Evolutionary conservation across 2,888 invertebrate genomes (phyloP), one percentile per base, ranked within the genome.

Genomic region (Coenonympha glycerion): DNA sequence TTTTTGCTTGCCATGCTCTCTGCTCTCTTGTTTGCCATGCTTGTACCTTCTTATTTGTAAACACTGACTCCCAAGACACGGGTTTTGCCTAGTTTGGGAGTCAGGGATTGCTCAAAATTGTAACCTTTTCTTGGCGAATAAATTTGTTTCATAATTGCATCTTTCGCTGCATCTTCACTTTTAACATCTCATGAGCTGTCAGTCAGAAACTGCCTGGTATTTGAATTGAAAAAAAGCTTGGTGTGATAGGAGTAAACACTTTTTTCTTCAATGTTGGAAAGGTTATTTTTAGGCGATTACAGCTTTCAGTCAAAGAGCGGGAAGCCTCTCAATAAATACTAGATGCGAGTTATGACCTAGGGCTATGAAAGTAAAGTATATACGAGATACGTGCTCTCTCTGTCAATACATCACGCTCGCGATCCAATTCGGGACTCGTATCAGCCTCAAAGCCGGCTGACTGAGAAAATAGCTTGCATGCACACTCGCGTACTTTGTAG

Each of bases 301-400:
- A 13, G 39, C 39, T 39, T 39, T 24, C 39, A 24, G 22, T 15
- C 37, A 24, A 22, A 39, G 39, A 39, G 39, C 39, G 39, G 39
- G 39, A 24, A 39, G 24, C 39, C 39, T 39, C 22, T 39, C 39
- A 39, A 39, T 39, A 39, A 39, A 39, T 39, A 39, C 39, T 24
- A 39, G 39, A 39, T 39, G 39, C 22, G 16, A 39, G 39, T 39
- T 39, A 24, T 24, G 39, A 39, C 39, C 24, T 39, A 39, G 24
- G 24, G 39, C 39, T 39, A 39, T 39, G 15, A 24, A 24, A 39
- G n/a, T n/a, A n/a, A n/a, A n/a, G n/a, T n/a, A 39, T 39, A 39
- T 39, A 24, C 39, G 39, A 39, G 39, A 39, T 39, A 39, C 39
- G 39, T 24, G 37, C 21, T 37, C 37, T 22, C 37, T 21, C 8